Percentiles rank a stretch among this genome's conserved stretches.
Evolutionary conservation across 2,888 invertebrate genomes (phyloP).

Genomic region (Eremobia ochroleuca): DNA sequence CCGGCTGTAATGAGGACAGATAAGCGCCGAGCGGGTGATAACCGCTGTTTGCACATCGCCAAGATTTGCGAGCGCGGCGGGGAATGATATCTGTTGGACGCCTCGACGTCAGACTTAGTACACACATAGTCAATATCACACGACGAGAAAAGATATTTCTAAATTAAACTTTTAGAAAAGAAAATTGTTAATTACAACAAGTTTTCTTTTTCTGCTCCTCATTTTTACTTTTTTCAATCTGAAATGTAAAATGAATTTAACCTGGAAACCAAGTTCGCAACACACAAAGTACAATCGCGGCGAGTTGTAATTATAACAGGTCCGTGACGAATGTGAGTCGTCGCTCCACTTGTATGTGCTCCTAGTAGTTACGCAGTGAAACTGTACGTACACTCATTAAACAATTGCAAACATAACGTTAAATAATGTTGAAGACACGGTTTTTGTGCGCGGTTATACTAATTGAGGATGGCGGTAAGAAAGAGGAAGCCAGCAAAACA

Average conservation of each 20-base stretch:
- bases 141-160: background rate
- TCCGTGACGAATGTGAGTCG: conserved; percentile 23
- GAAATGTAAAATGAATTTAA: conserved; percentile 17
- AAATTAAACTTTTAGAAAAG: background rate
- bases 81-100: conserved; percentile 7
- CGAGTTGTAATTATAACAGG: conserved; percentile 24
- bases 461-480: background rate
- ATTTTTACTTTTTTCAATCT: background rate
- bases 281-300: conserved; percentile 13
- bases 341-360: conserved; percentile 19
- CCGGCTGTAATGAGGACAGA: conserved; percentile 52
- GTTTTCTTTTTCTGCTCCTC: background rate
- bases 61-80: conserved; percentile 30
- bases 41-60: conserved; percentile 34
- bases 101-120: background rate
- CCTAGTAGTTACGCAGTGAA: conserved; percentile 28
- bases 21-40: conserved; percentile 59
- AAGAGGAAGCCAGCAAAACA: background rate
- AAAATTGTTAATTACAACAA: background rate
- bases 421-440: conserved; percentile 7
- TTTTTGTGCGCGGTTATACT: conserved; percentile 30
- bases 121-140: background rate
- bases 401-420: conserved; percentile 21
- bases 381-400: conserved; percentile 21
- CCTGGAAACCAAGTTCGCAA: background rate